Evolutionary conservation across 2,888 invertebrate genomes (phyloP), one percentile per base, ranked within the genome.

Genomic region (Zaprionus lineosus): DNA sequence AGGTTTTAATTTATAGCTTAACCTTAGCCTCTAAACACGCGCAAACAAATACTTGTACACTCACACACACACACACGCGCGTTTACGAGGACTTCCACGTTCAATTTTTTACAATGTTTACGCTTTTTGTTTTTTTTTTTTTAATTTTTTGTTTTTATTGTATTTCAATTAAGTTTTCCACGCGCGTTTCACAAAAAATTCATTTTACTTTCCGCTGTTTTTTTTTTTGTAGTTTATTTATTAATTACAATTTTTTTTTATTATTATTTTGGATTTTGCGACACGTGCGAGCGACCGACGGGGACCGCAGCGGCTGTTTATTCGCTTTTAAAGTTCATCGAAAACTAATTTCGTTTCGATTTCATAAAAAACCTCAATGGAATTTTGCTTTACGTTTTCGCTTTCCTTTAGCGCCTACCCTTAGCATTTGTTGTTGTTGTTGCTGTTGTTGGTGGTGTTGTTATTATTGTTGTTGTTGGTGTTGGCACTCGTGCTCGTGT

Each of bases 291-390:
- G 31, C 72, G 67, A 47, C 19, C 11, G 52, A 26, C 57, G 50
- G 50, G 64, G 51, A 56, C 67, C 64, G 72, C 68, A 65, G 52
- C 59, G 68, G 70, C 74, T 84, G 86, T 88, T 88, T 85, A 76
- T 69, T 83, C 82, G 86, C 83, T 74, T 83, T 87, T 87, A 79
- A 88, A 88, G 88, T 88, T 88, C 88, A 88, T 87, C 88, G 88
- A 87, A 88, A 88, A 88, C 88, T 88, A 88, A 88, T 88, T 87
- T 86, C 78, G 74, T 78, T 84, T 88, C 87, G 88, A 88, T 88
- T 88, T 86, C 75, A 74, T 75, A 70, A 72, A 81, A 86, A 83
- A 74, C 72, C 85, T 83, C 86, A 85, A 84, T 86, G 84, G 87
- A 86, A 88, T 77, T 84, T 75, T 59, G 71, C 81, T 65, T 81